Conservation (phyloP, 35 echinoderm and acorn worm species). For the Heliocidaris erythrogramma region DNA sequence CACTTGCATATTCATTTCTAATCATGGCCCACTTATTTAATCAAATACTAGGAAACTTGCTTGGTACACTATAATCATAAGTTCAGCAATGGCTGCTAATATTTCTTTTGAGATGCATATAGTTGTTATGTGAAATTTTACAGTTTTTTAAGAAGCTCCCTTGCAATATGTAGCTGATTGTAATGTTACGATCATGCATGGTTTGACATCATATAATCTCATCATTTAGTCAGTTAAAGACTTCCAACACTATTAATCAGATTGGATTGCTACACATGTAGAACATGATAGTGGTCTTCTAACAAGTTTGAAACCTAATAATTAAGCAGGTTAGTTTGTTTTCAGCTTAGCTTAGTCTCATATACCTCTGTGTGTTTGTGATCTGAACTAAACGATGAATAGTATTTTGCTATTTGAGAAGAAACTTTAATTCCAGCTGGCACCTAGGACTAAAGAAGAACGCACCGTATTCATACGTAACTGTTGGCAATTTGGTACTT, state of each 20-base stretch:
- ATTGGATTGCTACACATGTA: neutral
- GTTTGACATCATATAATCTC: constrained; percentile 3
- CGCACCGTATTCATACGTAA: too few relatives aligned
- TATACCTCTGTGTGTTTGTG: neutral
- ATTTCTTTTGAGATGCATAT: neutral
- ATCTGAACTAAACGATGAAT: neutral
- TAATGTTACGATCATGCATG: neutral
- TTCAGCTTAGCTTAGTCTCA: neutral
- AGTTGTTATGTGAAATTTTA: neutral
- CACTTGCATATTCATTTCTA: too few relatives aligned
- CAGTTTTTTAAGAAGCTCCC: neutral
- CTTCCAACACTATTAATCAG: neutral
- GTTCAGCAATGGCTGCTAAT: neutral
- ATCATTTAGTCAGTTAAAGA: neutral
- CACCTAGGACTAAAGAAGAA: too few relatives aligned
- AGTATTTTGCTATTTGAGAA: neutral
- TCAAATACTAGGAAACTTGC: too few relatives aligned
- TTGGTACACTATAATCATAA: neutral
- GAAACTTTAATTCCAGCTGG: neutral
- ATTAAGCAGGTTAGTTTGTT: neutral
- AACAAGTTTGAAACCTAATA: neutral
- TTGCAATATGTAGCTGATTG: neutral
- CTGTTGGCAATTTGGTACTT: too few relatives aligned
- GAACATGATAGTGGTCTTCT: neutral
- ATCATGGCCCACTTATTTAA: too few relatives aligned